Percentiles rank a stretch among this genome's conserved stretches.
These are phyloP conservation scores for Macrosteles quadrilineatus DNA, from an alignment of 1,140 invertebrate species.

Conservation along the genomic window DNA sequence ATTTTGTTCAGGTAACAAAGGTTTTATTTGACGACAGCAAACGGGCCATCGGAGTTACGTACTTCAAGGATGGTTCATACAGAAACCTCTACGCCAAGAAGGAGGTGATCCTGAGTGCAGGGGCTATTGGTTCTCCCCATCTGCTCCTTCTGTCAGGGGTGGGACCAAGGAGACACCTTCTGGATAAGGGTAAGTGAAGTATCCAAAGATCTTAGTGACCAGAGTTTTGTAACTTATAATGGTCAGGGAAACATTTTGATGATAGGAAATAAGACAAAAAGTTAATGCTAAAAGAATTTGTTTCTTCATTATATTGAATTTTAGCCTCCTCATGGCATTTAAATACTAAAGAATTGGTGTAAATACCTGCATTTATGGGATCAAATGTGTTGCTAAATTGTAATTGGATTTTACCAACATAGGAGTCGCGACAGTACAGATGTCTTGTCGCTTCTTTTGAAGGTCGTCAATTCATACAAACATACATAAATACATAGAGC, in stretches of 20 bases:
- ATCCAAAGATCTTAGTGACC: conserved; percentile 67
- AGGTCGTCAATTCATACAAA: too few species aligned
- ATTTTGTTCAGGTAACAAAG: conserved; percentile 56
- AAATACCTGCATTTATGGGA: too few species aligned
- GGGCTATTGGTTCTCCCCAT: conserved; percentile 76
- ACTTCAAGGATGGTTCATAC: conserved; percentile 50
- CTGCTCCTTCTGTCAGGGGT: conserved; percentile 85
- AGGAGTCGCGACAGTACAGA: too few species aligned
- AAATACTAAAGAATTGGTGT: too few species aligned
- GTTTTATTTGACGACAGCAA: conserved; percentile 62
- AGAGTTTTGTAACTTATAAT: conserved; percentile 82
- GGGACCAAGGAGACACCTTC: conserved; percentile 73
- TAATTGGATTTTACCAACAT: too few species aligned
- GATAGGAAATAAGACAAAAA: conserved; percentile 73
- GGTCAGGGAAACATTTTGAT: conserved; percentile 73
- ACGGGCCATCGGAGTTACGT: conserved; percentile 54
- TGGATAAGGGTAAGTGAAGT: conserved; percentile 66
- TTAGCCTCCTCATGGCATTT: too few species aligned
- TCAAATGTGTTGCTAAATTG: too few species aligned
- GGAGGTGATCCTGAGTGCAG: conserved; percentile 69
- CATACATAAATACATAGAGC: too few species aligned
- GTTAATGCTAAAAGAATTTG: conserved; percentile 70
- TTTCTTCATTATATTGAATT: too few species aligned
- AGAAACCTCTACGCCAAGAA: conserved; percentile 53
- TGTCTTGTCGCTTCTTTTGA: too few species aligned